Base-by-base conservation (phyloP, 2,888 invertebrate species). In the Lymantria dispar region DNA sequence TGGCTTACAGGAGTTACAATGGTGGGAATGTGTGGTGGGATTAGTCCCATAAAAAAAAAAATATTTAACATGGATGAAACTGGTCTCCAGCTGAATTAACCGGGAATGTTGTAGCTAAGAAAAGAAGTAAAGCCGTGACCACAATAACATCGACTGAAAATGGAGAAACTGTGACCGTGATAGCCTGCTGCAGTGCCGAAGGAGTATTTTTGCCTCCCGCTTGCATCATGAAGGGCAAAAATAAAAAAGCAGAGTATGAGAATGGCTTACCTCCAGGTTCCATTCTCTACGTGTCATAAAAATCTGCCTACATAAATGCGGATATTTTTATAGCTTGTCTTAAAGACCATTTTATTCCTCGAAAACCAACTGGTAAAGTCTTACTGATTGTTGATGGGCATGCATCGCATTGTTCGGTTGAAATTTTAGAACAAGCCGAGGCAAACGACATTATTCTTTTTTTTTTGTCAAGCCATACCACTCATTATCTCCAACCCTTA, bases 81-180 rank as follows among this genome's bases (percentile, higher is more conserved):
- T 7, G 38, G 12, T 38, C 11, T 38, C 96, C 76, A 78, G 38
- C 65, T 76, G 9, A 81, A 80, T n/a, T 38, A 77, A 78, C 46
- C 70, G 67, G 69, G 11, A 64, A 70, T 54, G 72, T 84, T 30
- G 12, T 80, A 22, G 77, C 74, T 7, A 58, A 47, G 42, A 78
- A 73, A 62, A 80, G 77, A n/a, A 36, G 58, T 3, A 75, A 70
- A 52, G 42, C 40, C 12, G 60, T 55, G 8, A 22, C 53, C 38
- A 47, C 49, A 14, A 29, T 56, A 13, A 61, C 56, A 8, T 50
- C 45, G 36, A 29, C 22, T 29, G 60, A 61, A 52, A 58, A 58
- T 37, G 48, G 71, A 7, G 70, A 78, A 64, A 76, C 70, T 0
- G 40, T 61, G 15, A 64, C 71, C 13, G 45, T 80, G 7, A 60